These are phyloP conservation scores for Bhutanitis thaidina DNA, from an alignment of 2,888 invertebrate genomes.

Conservation along the genomic window DNA sequence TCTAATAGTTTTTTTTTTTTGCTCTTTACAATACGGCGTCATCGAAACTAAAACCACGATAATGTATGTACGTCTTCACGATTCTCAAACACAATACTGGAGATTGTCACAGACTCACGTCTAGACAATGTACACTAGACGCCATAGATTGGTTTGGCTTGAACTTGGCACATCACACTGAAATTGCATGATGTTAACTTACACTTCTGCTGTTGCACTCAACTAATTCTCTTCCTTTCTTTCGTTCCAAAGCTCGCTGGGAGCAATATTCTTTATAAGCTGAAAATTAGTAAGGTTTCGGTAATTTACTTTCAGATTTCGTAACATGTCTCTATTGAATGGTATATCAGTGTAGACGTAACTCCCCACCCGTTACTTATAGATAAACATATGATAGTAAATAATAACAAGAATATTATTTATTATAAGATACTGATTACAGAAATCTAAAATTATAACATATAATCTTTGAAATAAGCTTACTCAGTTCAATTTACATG, in stretches of 20 bases:
- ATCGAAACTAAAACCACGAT: constrained; percentile 5
- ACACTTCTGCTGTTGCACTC: constrained; percentile 5
- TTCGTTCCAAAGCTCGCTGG: background rate
- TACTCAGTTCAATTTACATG: no score
- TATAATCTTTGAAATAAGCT: no score
- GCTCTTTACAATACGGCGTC: no score
- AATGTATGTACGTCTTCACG: constrained; percentile 21
- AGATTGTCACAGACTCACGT: constrained; percentile 41
- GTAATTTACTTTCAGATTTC: no score
- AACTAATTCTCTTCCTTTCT: constrained; percentile 7
- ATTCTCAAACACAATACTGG: constrained; percentile 37
- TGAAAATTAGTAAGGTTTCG: background rate
- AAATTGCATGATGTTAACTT: constrained; percentile 11
- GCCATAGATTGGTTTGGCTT: constrained; percentile 20
- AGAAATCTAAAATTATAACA: no score
- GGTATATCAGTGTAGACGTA: no score
- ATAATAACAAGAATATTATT: no score
- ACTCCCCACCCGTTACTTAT: no score
- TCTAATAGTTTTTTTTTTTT: no score
- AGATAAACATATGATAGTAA: no score
- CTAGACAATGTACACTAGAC: constrained; percentile 39
- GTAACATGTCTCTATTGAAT: no score
- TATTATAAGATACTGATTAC: no score
- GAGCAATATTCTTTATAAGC: background rate
- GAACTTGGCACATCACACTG: constrained; percentile 9